Base-by-base conservation (phyloP, 92 coral and sea anemone species). In the Virgularia gustaviana region DNA sequence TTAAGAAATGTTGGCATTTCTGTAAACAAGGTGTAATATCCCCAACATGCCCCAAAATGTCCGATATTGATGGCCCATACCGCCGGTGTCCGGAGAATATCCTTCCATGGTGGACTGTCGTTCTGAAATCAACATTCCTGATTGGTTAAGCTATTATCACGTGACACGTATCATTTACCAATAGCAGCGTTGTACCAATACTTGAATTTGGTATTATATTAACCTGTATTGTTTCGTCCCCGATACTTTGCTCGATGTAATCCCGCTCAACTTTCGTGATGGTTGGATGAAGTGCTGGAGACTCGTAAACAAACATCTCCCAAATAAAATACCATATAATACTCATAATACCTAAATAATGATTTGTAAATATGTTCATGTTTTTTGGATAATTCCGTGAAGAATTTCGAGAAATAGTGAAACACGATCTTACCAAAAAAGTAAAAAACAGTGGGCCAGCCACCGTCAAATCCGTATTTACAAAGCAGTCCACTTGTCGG, bases 41-140 rank as follows among this genome's bases (percentile, higher is more conserved):
- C 98, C 98, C 98, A 92, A 71, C 98, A 92, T 8, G 98, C 98
- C 6, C 98, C 98, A 67, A 92, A 92, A 71, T 92, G 98, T 11
- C 98, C 98, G 70, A 86, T 67, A 44, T 89, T 87, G 9, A 92
- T 92, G 25, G 85, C 98, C 98, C 98, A 92, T 18, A 92, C 96
- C n/a, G 94, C 84, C 15, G 89, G 72, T 44, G 96, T 89, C 9
- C 84, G 60, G 63, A 92, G 73, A 67, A 92, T 92, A 38, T 85
- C 79, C 25, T 79, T 41, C 98, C 98, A 92, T 7, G 98, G 98
- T 24, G 88, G 89, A 13, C 86, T 80, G 52, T 89, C 96, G 72
- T 86, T 84, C 98, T 89, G 62, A 19, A 76, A 73, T 29, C 30
- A 72, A 18, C 19, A 16, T 2, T 58, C 30, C 19, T 23, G 45